Base-by-base conservation (phyloP, 1,140 invertebrate genomes). In the Idris sp. region DNA sequence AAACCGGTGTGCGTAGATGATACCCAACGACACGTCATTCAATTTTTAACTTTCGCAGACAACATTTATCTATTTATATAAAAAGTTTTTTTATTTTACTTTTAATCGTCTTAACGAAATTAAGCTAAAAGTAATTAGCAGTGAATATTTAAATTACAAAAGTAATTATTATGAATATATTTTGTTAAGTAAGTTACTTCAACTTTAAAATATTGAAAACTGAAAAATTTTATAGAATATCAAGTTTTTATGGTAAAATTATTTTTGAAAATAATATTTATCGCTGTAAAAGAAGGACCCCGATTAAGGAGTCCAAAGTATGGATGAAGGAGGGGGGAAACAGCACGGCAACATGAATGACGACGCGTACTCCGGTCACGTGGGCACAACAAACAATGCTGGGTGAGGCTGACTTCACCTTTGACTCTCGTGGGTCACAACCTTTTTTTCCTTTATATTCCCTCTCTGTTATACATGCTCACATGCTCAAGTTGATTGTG, bases 371-470 rank as follows among this genome's bases (percentile, higher is more conserved):
- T 76, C 78, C 75, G 81, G 80, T 86, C 83, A 84, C 83, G 84
- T 86, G 84, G 84, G 84, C 79, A 83, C 81, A 81, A 84, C 79
- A 53, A 51, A 85, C 84, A 86, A 86, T 86, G 83, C 82, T 81
- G 83, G 84, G 84, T 85, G 84, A 83, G 84, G 83, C 84, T 48
- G 10, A 40, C 62, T 67, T 86, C 81, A 86, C 84, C 84, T 86
- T 79, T 86, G 84, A 86, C 84, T 83, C 80, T 73, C 61, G 33
- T 44, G 56, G 83, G 83, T 85, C 83, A 56, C 69, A 82, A 84
- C 81, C 83, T 84, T 79, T 84, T n/a, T 75, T 43, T 35, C 31
- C 26, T 31, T 33, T 35, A 10, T 35, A n/a, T n/a, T n/a, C n/a
- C n/a, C n/a, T n/a, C 22, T 33, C 14, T 64, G 53, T 71, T 67